Conservation (phyloP, 2,888 invertebrate genomes). For the Pseudococcus longispinus region DNA sequence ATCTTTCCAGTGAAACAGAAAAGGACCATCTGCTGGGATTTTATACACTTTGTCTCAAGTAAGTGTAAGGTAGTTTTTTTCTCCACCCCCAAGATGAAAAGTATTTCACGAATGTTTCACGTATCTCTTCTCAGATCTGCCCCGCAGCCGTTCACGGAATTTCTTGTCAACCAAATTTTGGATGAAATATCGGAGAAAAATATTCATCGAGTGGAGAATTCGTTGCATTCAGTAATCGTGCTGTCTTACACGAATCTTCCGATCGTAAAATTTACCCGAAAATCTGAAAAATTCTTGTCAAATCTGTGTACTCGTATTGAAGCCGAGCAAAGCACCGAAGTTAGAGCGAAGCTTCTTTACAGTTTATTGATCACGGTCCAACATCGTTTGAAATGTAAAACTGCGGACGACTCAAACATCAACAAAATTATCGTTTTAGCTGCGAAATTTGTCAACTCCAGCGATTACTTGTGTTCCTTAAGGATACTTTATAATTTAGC, state of each 20-base stretch:
- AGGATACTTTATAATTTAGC: background rate
- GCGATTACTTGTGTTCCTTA: slow-evolving; percentile 40
- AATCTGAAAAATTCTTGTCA: background rate
- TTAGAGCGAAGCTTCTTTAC: slow-evolving; percentile 37
- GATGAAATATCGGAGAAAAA: background rate
- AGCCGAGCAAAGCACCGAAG: background rate
- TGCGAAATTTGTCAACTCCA: slow-evolving; percentile 25
- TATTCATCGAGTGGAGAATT: background rate
- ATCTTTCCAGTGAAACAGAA: background rate
- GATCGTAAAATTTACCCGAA: background rate
- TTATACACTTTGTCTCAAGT: slow-evolving; percentile 35
- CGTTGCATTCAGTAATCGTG: background rate
- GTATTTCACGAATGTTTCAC: background rate
- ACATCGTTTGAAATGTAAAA: background rate
- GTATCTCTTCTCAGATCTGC: slow-evolving; percentile 22
- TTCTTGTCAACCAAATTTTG: background rate
- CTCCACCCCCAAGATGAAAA: background rate
- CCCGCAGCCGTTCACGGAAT: background rate
- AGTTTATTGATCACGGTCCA: background rate
- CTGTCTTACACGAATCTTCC: background rate
- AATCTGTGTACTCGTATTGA: slow-evolving; percentile 19
- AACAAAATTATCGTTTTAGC: background rate
- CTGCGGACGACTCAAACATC: background rate
- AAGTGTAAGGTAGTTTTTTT: background rate
- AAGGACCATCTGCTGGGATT: background rate